Evolutionary conservation across 2,113 vertebrate species (phyloP).

Genomic region (Triplophysa tibetana): DNA sequence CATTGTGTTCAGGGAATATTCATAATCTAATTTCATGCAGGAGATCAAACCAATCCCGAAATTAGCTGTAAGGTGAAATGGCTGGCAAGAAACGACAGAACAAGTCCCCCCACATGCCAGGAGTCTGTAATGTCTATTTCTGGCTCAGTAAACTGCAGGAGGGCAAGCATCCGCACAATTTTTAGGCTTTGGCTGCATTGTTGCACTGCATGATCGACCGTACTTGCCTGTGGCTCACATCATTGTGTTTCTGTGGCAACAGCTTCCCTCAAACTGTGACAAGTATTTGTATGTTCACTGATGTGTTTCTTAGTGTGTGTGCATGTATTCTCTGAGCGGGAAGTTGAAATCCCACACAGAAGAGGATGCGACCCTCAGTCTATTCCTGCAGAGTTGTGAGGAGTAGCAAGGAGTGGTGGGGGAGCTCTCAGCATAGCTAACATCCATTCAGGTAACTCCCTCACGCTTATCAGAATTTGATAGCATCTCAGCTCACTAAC

Average conservation of each 20-base stretch:
- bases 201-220: slow-evolving; percentile 48
- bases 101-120: slow-evolving; percentile 3
- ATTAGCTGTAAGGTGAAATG: background rate
- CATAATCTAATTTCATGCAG: background rate
- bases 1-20: background rate
- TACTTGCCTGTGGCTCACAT: slow-evolving; percentile 47
- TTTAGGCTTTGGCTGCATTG: slow-evolving; percentile 6
- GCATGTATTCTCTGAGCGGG: slow-evolving; percentile 41
- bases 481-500: slow-evolving; percentile 28
- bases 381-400: slow-evolving; percentile 31
- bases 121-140: slow-evolving; percentile 10
- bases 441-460: slow-evolving; percentile 32
- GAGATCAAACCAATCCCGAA: background rate
- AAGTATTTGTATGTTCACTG: slow-evolving; percentile 49
- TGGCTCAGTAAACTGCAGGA: slow-evolving; percentile 10
- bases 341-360: slow-evolving; percentile 53
- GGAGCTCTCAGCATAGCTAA: slow-evolving; percentile 23
- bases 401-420: background rate
- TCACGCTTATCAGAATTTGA: slow-evolving; percentile 16
- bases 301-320: slow-evolving; percentile 29
- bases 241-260: slow-evolving; percentile 69
- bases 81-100: background rate
- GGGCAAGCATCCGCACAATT: background rate
- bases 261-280: slow-evolving; percentile 26
- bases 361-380: slow-evolving; percentile 29